Evolutionary conservation across 2,888 invertebrate genomes (phyloP), one percentile per base, ranked within the genome.

Genomic region (Aelia acuminata): DNA sequence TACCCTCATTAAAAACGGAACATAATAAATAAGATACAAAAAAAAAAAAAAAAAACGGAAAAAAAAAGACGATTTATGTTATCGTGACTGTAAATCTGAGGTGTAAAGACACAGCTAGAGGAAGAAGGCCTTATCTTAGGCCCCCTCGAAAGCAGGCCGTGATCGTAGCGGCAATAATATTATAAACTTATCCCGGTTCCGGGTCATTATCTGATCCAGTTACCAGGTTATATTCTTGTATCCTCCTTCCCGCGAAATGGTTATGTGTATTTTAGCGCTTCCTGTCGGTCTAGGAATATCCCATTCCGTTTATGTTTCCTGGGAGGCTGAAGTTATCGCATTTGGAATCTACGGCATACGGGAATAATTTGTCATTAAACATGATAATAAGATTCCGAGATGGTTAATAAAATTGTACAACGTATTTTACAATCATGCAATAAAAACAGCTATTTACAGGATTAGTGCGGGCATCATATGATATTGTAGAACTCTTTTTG

Each of bases 211-310:
- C 63, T 31, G 31, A 35, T 70, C 63, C 63, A 70, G 63, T 70
- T 70, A 70, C 63, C 63, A 70, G 63, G 63, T 70, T 70, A 70
- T 70, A 35, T 35, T 70, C 63, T 70, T 70, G 63, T 70, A 70
- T 8, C 31, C 4, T 5, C 3, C 35, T 18, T 20, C 63, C n/a
- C 1, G 35, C 31, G 63, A 70, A 70, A 70, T 35, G 63, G 63
- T 70, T 70, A 31, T 70, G 63, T 35, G 63, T 31, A 31, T 70
- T 70, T 70, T 70, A 70, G 63, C 63, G 35, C 63, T 35, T 70
- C 63, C 18, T 70, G 18, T 70, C 63, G 15, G 18, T 70, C 18
- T 70, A 35, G 35, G 31, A 35, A 18, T 70, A 18, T 70, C 18
- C 31, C 31, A 35, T 18, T 70, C 35, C 63, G 31, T 70, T 35